Conservation (phyloP, 1,140 invertebrate genomes). For the Stegodyphus dumicola region DNA sequence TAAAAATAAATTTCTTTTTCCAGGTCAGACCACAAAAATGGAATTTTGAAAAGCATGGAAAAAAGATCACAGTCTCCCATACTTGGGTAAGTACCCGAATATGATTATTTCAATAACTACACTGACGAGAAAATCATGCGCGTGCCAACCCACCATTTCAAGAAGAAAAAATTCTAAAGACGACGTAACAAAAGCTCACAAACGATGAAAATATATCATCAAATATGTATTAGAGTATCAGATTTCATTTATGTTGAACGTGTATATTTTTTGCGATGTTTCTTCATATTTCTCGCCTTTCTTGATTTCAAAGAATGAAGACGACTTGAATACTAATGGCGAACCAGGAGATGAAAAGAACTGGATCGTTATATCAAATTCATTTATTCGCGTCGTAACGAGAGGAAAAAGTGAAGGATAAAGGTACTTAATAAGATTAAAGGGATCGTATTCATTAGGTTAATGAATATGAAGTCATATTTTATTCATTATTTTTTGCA, state of each 20-base stretch:
- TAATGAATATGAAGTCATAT: too few relatives aligned
- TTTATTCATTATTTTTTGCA: too few relatives aligned
- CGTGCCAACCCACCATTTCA: neutral
- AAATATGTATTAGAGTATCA: constrained; percentile 5
- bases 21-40: constrained; percentile 45
- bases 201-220: constrained; percentile 24
- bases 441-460: too few relatives aligned
- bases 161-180: neutral
- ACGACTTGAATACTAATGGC: too few relatives aligned
- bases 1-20: neutral
- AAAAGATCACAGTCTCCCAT: constrained; percentile 54
- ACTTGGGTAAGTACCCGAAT: constrained; percentile 27
- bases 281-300: too few relatives aligned
- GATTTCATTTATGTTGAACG: constrained; percentile 40
- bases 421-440: too few relatives aligned
- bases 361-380: too few relatives aligned
- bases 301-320: too few relatives aligned
- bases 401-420: too few relatives aligned
- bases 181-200: constrained; percentile 1
- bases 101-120: neutral
- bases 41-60: constrained; percentile 50
- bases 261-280: constrained; percentile 2
- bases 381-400: too few relatives aligned
- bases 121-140: constrained; percentile 17
- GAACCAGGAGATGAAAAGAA: too few relatives aligned